Conservation (phyloP, 2,113 vertebrate species). For the Ramphastos sulfuratus region DNA sequence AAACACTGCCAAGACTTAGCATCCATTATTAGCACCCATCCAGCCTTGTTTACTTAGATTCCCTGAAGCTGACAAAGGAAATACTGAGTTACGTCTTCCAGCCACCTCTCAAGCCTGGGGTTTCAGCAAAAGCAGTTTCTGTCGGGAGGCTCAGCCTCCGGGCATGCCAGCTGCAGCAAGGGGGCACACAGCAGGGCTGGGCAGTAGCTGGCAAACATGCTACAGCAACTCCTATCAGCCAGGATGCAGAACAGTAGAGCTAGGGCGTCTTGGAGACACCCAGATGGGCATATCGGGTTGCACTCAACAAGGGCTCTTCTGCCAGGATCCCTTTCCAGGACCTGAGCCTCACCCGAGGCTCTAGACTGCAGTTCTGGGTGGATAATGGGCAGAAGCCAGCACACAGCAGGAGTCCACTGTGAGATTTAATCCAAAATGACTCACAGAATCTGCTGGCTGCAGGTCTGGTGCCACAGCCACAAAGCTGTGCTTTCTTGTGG, state of each 20-base stretch:
- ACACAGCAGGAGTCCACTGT: fast-evolving
- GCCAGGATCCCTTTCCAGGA: not conserved
- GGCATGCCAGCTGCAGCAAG: not conserved
- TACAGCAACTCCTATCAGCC: not conserved
- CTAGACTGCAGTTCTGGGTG: not conserved
- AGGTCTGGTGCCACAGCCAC: not conserved
- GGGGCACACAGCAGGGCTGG: not conserved
- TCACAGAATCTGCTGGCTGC: not conserved
- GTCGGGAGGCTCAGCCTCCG: not conserved
- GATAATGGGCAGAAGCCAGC: not conserved
- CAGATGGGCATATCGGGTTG: not conserved
- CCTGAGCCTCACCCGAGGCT: not conserved
- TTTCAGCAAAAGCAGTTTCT: not conserved
- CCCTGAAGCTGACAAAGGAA: not conserved
- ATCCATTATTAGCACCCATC: not conserved
- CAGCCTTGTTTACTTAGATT: not conserved
- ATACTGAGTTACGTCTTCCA: not conserved
- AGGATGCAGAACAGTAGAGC: not conserved
- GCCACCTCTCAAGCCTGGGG: not conserved
- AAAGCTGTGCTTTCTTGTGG: not conserved
- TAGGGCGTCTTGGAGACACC: not conserved
- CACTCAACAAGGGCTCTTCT: not conserved
- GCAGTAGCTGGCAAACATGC: fast-evolving
- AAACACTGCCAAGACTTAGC: not conserved
- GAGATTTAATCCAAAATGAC: not conserved